Percentiles rank a stretch among this genome's conserved stretches.
These are phyloP conservation scores for Aphodius granarius DNA, from an alignment of 2,888 invertebrate species.

Conservation along the genomic window DNA sequence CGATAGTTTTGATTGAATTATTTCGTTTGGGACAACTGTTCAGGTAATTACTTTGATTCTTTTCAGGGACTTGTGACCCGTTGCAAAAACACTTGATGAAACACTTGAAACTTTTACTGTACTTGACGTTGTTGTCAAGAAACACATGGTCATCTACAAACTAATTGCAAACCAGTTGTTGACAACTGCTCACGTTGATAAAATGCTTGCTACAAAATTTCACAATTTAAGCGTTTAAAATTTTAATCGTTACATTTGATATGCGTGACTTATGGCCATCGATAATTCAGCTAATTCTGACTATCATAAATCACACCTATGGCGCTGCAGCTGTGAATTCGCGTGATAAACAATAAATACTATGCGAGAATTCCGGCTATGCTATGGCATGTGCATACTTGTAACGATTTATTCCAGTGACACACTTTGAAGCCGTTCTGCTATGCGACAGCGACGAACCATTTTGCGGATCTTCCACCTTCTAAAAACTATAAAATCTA, in stretches of 20 bases:
- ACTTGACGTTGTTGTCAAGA: too few species aligned
- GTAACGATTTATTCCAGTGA: background rate
- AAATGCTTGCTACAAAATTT: too few species aligned
- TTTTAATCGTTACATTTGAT: background rate
- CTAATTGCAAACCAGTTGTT: too few species aligned
- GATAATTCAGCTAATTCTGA: background rate
- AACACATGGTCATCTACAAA: too few species aligned
- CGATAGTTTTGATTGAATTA: background rate
- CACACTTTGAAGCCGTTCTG: background rate
- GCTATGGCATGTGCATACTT: background rate
- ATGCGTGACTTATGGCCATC: background rate
- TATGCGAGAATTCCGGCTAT: background rate
- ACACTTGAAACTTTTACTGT: too few species aligned
- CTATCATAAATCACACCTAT: background rate
- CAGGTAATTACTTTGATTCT: background rate
- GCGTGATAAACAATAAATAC: background rate
- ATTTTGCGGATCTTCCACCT: too few species aligned
- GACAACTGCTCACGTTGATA: too few species aligned
- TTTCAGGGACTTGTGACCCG: background rate
- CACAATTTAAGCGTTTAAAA: too few species aligned
- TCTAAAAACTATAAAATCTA: too few species aligned
- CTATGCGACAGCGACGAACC: background rate
- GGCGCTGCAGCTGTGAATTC: background rate
- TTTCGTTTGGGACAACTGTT: background rate
- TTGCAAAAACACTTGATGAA: too few species aligned